A percentile compares a stretch with the other conserved stretches of the same genome.
These are phyloP conservation scores for Tragulus kanchil DNA, from an alignment of 2,113 vertebrate genomes.

Conservation along the genomic window DNA sequence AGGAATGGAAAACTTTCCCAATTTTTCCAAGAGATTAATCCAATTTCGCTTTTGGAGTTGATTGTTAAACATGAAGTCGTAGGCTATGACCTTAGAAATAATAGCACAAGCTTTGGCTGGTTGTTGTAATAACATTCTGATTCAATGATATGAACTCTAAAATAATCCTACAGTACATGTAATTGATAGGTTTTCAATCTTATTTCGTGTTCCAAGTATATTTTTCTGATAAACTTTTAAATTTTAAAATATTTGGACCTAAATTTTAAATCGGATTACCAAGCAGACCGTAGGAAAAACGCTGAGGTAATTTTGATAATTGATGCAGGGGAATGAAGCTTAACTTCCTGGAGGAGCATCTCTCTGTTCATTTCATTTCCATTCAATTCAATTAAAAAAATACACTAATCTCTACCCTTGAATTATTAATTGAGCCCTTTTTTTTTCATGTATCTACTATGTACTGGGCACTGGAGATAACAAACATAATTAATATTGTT, in stretches of 20 bases:
- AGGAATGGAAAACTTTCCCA: background rate
- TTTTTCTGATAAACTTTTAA: background rate
- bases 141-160: background rate
- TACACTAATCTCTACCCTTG: background rate
- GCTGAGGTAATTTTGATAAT: background rate
- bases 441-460: background rate
- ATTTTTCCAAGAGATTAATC: background rate
- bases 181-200: background rate
- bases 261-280: background rate
- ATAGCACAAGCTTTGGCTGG: background rate
- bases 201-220: background rate
- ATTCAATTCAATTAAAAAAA: background rate
- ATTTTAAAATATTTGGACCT: slow-evolving; percentile 12
- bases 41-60: background rate
- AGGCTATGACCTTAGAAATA: background rate
- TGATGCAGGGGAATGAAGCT: background rate
- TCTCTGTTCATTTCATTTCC: background rate
- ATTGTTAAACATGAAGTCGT: background rate
- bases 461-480: background rate
- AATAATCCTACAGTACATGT: background rate
- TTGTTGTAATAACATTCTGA: slow-evolving; percentile 15
- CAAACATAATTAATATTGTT: background rate
- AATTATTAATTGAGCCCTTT: background rate
- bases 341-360: background rate
- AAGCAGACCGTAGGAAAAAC: background rate